Evolutionary conservation across 1,140 invertebrate genomes (phyloP), one percentile per base, ranked within the genome.

Genomic region (Galendromus occidentalis): DNA sequence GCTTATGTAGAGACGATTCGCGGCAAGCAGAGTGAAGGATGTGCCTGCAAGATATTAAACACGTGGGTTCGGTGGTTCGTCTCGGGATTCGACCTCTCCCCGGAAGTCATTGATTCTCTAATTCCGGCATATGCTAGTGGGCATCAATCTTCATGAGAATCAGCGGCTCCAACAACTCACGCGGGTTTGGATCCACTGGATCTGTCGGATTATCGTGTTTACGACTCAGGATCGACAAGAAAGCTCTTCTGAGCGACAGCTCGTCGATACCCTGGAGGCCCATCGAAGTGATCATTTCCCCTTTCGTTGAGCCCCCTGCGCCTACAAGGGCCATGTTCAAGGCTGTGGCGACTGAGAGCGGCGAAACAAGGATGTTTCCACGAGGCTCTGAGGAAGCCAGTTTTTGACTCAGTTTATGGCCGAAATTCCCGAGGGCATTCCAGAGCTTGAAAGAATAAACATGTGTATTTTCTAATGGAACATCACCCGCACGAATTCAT

Each of bases 321-420:
- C 70, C 71, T 14, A 51, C 39, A 29, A 55, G 65, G 14, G 66
- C 18, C 69, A 70, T 71, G 14, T 64, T 42, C 18, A 71, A 29
- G 7, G 68, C 66, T 47, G 65, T 55, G 1, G 65, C 63, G n/a
- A 71, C 20, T 17, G 66, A 67, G 20, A 71, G 65, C 2, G 71
- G 69, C 17, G 70, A 71, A 44, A 70, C n/a, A 9, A 69, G 41
- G 9, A 69, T 14, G 45, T 69, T 69, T 0, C 73, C 22, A 14
- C 14, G 17, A 18, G 14, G 51, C 14, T 22, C 25, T 22, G 2
- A 29, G 25, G 25, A 14, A 4, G 25, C 51, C 0, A 25, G 14
- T 33, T 17, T 14, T 33, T 59, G 14, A 14, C 25, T 25, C 25
- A 59, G 20, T 22, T 4, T 29, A 9, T 59, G 51, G 20, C 51